Evolutionary conservation across 2,888 invertebrate species (phyloP).

Genomic region (Scaeva pyrastri): DNA sequence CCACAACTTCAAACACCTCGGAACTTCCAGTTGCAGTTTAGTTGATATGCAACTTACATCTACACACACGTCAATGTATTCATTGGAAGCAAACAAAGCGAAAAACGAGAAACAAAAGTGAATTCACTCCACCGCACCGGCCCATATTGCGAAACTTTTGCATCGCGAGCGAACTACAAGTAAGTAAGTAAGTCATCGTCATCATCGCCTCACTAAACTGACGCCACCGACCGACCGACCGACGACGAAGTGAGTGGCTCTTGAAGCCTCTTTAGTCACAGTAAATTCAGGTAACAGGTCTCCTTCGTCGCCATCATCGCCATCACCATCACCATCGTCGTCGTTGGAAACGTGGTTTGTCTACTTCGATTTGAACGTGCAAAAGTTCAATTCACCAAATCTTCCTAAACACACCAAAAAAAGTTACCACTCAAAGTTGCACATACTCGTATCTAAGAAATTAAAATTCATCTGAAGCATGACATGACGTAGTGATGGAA

Average conservation of each 20-base stretch:
- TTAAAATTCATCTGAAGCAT: constrained; percentile 60
- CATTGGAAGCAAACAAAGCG: not conserved
- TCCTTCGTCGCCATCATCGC: not conserved
- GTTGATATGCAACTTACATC: not conserved
- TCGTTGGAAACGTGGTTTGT: constrained; percentile 52
- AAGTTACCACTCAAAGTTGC: constrained; percentile 29
- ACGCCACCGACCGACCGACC: not conserved
- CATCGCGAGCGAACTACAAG: not conserved
- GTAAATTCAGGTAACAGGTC: constrained; percentile 8
- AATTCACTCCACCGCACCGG: constrained; percentile 22
- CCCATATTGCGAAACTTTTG: constrained; percentile 58
- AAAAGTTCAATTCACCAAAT: constrained; percentile 42
- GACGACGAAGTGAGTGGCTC: not conserved
- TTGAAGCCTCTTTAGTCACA: constrained; percentile 10
- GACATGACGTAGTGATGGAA: constrained; percentile 51
- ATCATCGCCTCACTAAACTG: not conserved
- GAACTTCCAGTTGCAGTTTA: constrained; percentile 41
- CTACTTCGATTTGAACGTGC: constrained; percentile 53
- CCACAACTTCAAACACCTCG: not conserved
- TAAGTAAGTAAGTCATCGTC: constrained; percentile 14
- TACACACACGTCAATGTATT: not conserved
- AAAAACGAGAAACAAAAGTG: constrained; percentile 34
- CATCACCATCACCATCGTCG: constrained; percentile 9
- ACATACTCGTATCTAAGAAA: constrained; percentile 27
- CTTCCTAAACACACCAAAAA: constrained; percentile 15